Percentiles rank a stretch among this genome's conserved stretches.
phyloP scores from a whole-genome alignment of 2,888 invertebrate species.

The Deilephila elpenor region DNA sequence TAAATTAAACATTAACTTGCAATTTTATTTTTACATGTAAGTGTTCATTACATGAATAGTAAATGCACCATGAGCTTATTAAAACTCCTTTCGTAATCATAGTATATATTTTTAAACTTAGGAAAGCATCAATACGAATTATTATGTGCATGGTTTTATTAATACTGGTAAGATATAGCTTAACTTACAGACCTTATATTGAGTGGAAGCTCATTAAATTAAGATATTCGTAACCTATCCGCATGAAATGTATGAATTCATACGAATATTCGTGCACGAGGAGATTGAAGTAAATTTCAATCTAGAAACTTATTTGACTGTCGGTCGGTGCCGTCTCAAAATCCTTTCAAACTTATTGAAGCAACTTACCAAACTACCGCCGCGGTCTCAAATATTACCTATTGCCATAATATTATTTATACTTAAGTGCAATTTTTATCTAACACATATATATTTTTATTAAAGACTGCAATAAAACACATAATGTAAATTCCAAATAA shows the following conservation, averaged over 20 bases:
- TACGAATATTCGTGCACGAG: slow-evolving; percentile 27
- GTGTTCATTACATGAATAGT: too few relatives aligned
- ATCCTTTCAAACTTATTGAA: slow-evolving; percentile 65
- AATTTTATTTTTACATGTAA: too few relatives aligned
- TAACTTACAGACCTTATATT: background rate
- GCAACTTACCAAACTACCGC: slow-evolving; percentile 46
- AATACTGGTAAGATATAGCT: too few relatives aligned
- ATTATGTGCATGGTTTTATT: too few relatives aligned
- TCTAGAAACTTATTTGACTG: slow-evolving; percentile 61
- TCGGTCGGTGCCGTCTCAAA: slow-evolving; percentile 55
- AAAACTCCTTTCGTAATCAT: too few relatives aligned
- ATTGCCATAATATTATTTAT: slow-evolving; percentile 33
- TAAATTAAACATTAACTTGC: too few relatives aligned
- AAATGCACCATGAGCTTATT: too few relatives aligned
- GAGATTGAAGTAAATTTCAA: slow-evolving; percentile 53
- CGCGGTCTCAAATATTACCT: slow-evolving; percentile 38
- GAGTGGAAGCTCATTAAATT: background rate
- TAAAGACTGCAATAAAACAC: background rate
- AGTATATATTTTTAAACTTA: too few relatives aligned
- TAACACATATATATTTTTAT: background rate
- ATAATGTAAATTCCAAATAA: too few relatives aligned
- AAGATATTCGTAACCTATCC: background rate
- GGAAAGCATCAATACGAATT: too few relatives aligned
- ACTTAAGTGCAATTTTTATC: background rate
- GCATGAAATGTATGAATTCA: slow-evolving; percentile 36